Base-by-base conservation (phyloP, 2,797 vertebrate species). In the Parambassis ranga region DNA sequence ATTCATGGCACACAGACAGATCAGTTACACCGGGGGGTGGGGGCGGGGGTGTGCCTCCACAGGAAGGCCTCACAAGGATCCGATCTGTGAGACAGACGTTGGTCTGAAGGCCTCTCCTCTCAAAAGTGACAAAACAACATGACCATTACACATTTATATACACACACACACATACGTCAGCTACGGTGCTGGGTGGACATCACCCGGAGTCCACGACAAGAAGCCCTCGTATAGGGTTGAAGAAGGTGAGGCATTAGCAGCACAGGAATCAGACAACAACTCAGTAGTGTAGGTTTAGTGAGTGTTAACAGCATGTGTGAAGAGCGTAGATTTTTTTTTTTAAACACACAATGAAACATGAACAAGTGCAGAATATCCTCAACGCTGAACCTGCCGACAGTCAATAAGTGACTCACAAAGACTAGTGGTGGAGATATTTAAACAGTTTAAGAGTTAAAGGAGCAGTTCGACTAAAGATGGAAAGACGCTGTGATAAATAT, bases 71-170 rank as follows among this genome's bases (percentile, higher is more conserved):
- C 38, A 24, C 51, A 10, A 49, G 66, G 53, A 68, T 58, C 80
- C 65, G 61, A 62, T 57, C 24, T 3, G 39, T 46, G 79, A 71
- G 59, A 66, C 32, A 49, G 59, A 46, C 31, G 23, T 23, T 27
- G 6, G 82, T 70, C 84, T 83, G 85, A 82, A 71, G 62, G 71
- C 71, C 73, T 72, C 87, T 88, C 87, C 88, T 89, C 46, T 93
- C 81, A 87, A 87, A 90, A 71, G n/a, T n/a, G n/a, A 39, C 30
- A 53, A 57, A 58, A 36, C 63, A 11, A 47, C 33, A n/a, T n/a
- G n/a, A 60, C 32, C 3, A 3, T 38, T 44, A 62, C 37, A 57
- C 19, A 31, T 68, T 74, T n/a, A 31, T 60, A 69, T 49, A 67
- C 41, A 80, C 65, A 81, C 36, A 79, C 58, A 84, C 69, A 66